Percentiles rank a stretch among this genome's conserved stretches.
phyloP scores from a whole-genome alignment of 2,113 vertebrate genomes.

The Cepphus grylle region DNA sequence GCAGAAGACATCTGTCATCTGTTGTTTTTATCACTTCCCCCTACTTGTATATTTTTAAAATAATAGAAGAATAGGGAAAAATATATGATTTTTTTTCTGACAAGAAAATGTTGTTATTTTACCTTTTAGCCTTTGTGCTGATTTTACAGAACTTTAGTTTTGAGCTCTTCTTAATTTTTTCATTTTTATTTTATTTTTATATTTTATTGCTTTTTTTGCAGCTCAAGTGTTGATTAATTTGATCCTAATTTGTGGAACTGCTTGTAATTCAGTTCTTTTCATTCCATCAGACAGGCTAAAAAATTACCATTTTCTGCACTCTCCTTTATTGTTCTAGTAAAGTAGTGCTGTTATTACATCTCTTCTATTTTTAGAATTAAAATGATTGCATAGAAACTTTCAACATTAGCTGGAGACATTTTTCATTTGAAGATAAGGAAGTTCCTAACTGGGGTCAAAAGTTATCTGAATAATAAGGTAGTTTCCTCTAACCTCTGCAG shows the following conservation, averaged over 20 bases:
- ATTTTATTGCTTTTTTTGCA: not conserved
- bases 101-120: not conserved
- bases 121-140: not conserved
- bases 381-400: not conserved
- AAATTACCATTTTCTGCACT: not conserved
- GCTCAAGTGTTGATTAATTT: not conserved
- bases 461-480: not conserved
- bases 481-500: not conserved
- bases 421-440: not conserved
- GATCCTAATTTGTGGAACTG: not conserved
- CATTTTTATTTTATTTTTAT: not conserved
- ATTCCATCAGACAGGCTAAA: not conserved
- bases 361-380: not conserved
- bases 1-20: slow-evolving; percentile 22
- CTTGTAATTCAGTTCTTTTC: not conserved
- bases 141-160: not conserved
- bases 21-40: not conserved
- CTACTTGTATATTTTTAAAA: not conserved
- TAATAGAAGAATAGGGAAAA: not conserved
- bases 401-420: not conserved
- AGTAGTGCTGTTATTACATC: not conserved
- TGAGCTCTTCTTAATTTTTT: not conserved
- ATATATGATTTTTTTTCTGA: not conserved
- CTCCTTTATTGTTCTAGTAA: not conserved
- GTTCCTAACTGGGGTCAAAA: not conserved